phyloP scores from a whole-genome alignment of 1,140 invertebrate genomes.

The Drosophila kanapiae region DNA sequence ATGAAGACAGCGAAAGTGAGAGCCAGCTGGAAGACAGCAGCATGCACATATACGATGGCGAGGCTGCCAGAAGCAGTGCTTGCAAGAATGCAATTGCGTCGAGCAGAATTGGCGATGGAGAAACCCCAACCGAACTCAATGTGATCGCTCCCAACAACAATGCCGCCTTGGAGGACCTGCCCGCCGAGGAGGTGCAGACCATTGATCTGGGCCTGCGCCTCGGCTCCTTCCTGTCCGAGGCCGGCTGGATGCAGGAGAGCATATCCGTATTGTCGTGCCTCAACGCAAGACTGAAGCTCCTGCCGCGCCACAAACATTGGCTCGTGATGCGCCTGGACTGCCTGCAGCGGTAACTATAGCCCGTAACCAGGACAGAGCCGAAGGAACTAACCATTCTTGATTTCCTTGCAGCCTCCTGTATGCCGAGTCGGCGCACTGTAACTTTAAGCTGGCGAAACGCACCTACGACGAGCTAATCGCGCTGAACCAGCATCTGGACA shows the following conservation, averaged over 20 bases:
- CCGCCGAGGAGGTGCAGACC: conserved; percentile 35
- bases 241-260: conserved; percentile 93
- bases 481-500: conserved; percentile 33
- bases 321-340: conserved; percentile 89
- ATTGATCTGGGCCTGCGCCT: conserved; percentile 88
- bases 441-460: conserved; percentile 87
- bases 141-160: conserved; percentile 3
- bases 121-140: not conserved
- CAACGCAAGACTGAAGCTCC: conserved; percentile 87
- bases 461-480: conserved; percentile 55
- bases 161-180: conserved; percentile 12
- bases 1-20: not conserved
- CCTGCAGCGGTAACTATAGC: conserved; percentile 88
- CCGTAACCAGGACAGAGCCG: too few relatives aligned
- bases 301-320: conserved; percentile 84
- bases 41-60: conserved; percentile 1
- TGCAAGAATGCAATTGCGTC: not conserved
- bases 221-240: conserved; percentile 93
- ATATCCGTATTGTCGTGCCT: conserved; percentile 89
- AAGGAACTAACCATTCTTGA: not conserved
- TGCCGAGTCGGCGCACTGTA: conserved; percentile 92
- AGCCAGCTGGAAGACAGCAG: not conserved
- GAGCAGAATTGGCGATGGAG: not conserved
- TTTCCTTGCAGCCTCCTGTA: conserved; percentile 89
- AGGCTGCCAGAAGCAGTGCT: conserved; percentile 9